Percentiles rank a stretch among this genome's conserved stretches.
phyloP scores from a whole-genome alignment of 2,797 vertebrate genomes.

The Argentina silus region DNA sequence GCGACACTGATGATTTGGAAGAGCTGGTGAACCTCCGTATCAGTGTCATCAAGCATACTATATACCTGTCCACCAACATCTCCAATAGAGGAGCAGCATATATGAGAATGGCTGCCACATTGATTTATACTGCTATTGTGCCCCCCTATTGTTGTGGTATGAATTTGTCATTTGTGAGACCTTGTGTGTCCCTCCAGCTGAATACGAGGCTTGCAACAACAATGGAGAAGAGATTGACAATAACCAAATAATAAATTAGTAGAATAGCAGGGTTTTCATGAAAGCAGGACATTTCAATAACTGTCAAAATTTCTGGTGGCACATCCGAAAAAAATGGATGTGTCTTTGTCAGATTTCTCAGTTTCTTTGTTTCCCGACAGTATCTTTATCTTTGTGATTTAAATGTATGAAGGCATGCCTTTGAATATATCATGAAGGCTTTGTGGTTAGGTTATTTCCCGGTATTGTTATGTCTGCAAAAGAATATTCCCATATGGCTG shows the following conservation, averaged over 20 bases:
- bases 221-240: constrained; percentile 56
- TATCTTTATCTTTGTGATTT: constrained; percentile 67
- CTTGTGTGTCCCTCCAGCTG: constrained; percentile 47
- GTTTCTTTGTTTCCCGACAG: constrained; percentile 61
- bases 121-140: constrained; percentile 60
- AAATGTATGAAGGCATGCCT: constrained; percentile 50
- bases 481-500: constrained; percentile 2
- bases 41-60: constrained; percentile 36
- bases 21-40: constrained; percentile 31
- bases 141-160: constrained; percentile 16
- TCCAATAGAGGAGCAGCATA: constrained; percentile 12
- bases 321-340: constrained; percentile 47
- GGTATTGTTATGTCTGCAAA: constrained; percentile 16
- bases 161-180: constrained; percentile 51
- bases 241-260: constrained; percentile 54
- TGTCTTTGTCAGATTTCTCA: constrained; percentile 64
- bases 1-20: constrained; percentile 32
- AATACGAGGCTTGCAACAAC: constrained; percentile 44
- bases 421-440: constrained; percentile 41
- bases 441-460: constrained; percentile 33
- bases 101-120: constrained; percentile 29
- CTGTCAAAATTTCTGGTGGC: constrained; percentile 65
- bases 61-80: constrained; percentile 45
- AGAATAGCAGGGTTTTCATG: constrained; percentile 50
- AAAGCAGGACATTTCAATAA: constrained; percentile 69